Evolutionary conservation across 2,797 vertebrate species (phyloP).

Genomic region (Ctenopoma kingsleyae): DNA sequence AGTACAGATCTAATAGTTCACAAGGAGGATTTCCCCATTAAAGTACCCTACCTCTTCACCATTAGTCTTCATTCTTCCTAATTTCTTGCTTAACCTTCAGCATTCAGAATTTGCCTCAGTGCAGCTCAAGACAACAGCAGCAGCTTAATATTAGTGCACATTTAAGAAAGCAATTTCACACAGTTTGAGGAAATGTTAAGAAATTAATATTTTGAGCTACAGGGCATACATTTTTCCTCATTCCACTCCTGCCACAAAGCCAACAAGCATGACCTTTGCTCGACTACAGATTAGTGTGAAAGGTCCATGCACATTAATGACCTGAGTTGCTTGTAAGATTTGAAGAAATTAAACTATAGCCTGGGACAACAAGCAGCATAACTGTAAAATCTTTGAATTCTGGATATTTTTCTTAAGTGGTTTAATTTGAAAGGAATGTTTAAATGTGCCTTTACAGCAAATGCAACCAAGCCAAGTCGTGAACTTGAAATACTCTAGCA

Average conservation of each 20-base stretch:
- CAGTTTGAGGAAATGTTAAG: conserved; percentile 4
- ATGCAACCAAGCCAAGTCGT: no score
- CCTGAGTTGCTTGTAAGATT: conserved; percentile 14
- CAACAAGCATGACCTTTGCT: conserved; percentile 15
- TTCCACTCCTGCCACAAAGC: conserved; percentile 10
- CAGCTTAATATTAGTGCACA: conserved; percentile 14
- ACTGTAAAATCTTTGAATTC: background rate
- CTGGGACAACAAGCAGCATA: background rate
- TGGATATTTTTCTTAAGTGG: background rate
- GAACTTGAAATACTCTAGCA: background rate
- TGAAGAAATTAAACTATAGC: conserved; percentile 11
- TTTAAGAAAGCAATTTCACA: conserved; percentile 21
- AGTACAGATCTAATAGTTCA: conserved; percentile 18
- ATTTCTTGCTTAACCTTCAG: conserved; percentile 31
- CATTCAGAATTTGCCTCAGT: background rate
- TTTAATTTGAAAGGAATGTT: conserved; percentile 11
- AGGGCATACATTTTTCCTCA: conserved; percentile 11
- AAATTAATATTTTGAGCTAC: conserved; percentile 25
- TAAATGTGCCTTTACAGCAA: background rate
- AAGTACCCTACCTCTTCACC: background rate
- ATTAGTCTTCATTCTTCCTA: conserved; percentile 25
- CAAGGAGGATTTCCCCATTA: conserved; percentile 13
- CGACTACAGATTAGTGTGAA: conserved; percentile 26
- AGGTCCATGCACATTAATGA: conserved; percentile 20
- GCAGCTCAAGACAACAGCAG: conserved; percentile 22